Evolutionary conservation across 1,140 invertebrate species (phyloP).

Genomic region (Drosophila auraria): DNA sequence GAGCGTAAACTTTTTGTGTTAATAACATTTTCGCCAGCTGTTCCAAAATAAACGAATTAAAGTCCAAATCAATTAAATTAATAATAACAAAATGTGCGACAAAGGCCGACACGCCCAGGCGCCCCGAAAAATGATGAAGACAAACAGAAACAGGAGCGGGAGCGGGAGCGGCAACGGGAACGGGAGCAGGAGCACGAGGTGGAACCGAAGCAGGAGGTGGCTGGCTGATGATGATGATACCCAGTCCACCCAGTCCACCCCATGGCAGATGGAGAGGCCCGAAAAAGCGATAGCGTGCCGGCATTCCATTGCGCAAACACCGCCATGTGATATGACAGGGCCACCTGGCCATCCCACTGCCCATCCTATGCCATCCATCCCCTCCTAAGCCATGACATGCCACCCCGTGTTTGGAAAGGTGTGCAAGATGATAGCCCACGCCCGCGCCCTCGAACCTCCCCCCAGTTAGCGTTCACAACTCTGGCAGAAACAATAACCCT

Average conservation of each 20-base stretch:
- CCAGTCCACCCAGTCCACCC: slow-evolving; percentile 20
- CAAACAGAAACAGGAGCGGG: slow-evolving; percentile 22
- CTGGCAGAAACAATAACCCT: not conserved
- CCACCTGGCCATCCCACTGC: slow-evolving; percentile 42
- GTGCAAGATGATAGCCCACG: slow-evolving; percentile 51
- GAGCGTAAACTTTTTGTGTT: slow-evolving; percentile 64
- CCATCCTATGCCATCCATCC: slow-evolving; percentile 7
- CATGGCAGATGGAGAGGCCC: slow-evolving; percentile 30
- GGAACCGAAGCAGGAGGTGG: slow-evolving; percentile 11
- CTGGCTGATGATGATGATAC: slow-evolving; percentile 24
- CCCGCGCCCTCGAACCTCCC: slow-evolving; percentile 24
- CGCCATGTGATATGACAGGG: slow-evolving; percentile 74
- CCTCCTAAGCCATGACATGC: slow-evolving; percentile 15
- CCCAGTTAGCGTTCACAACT: slow-evolving; percentile 21
- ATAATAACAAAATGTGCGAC: slow-evolving; percentile 65
- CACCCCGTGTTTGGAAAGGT: slow-evolving; percentile 49
- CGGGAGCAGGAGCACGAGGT: slow-evolving; percentile 17
- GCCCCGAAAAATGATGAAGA: slow-evolving; percentile 44
- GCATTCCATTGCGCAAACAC: slow-evolving; percentile 74
- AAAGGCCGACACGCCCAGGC: slow-evolving; percentile 35
- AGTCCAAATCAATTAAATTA: slow-evolving; percentile 76
- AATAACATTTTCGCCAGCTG: slow-evolving; percentile 67
- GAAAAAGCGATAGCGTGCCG: slow-evolving; percentile 59
- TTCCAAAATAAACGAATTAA: slow-evolving; percentile 65
- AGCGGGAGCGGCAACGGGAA: slow-evolving; percentile 15